phyloP scores from a whole-genome alignment of 1,140 invertebrate species.

The Plectus sambesii region DNA sequence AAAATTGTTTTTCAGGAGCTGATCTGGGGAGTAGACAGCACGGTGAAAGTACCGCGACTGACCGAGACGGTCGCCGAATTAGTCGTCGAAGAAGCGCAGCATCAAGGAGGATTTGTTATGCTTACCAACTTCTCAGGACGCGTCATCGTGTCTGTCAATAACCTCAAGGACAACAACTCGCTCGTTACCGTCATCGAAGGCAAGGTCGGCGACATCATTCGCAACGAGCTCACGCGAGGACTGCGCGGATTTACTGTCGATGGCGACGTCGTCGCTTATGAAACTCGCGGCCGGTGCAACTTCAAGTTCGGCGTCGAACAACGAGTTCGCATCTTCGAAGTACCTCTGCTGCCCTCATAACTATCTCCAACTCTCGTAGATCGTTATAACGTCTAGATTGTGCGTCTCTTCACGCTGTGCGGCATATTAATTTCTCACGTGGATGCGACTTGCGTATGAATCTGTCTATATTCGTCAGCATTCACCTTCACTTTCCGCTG shows the following conservation, averaged over 20 bases:
- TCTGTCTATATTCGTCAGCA: too few species aligned
- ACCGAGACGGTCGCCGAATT: slow-evolving; percentile 45
- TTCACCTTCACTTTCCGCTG: too few species aligned
- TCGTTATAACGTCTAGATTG: too few species aligned
- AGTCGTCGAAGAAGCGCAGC: slow-evolving; percentile 43
- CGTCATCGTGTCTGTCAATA: slow-evolving; percentile 45
- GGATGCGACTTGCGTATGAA: too few species aligned
- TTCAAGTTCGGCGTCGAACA: slow-evolving; percentile 48
- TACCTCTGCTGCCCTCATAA: too few species aligned
- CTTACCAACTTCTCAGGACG: slow-evolving; percentile 43
- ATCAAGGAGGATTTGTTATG: slow-evolving; percentile 43
- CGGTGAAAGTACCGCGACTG: slow-evolving; percentile 43
- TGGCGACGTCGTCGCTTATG: slow-evolving; percentile 35
- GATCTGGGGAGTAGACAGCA: slow-evolving; percentile 49
- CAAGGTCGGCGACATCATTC: slow-evolving; percentile 45
- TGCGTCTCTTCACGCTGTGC: too few species aligned
- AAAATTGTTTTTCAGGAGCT: slow-evolving; percentile 30
- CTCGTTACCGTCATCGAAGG: slow-evolving; percentile 46
- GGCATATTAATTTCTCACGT: too few species aligned
- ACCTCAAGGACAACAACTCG: slow-evolving; percentile 47
- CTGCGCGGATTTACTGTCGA: slow-evolving; percentile 35
- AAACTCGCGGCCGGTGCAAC: slow-evolving; percentile 40
- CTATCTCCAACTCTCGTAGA: too few species aligned
- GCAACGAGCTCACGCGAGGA: slow-evolving; percentile 32
- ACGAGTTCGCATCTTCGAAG: slow-evolving; percentile 41